Evolutionary conservation across 2,797 vertebrate species (phyloP).

Genomic region (Dromococcyx pavoninus): DNA sequence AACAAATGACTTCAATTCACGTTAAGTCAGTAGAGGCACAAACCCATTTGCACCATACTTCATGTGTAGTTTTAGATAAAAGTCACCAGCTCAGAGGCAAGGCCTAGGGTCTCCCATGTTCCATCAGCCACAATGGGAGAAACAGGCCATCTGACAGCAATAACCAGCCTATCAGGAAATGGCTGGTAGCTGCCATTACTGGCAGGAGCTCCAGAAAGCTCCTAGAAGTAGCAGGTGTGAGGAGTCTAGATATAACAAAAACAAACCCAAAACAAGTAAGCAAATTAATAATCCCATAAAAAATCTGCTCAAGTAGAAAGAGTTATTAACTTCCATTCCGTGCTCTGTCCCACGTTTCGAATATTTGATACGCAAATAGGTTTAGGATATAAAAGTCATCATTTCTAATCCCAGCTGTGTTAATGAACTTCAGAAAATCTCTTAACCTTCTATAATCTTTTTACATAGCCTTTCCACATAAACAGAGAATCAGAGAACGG

Average conservation of each 20-base stretch:
- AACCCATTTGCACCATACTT: not conserved
- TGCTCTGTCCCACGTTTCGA: not conserved
- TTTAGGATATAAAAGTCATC: not conserved
- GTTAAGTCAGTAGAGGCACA: not conserved
- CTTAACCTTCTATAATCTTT: not conserved
- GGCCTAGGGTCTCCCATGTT: not conserved
- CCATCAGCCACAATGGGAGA: not conserved
- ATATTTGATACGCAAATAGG: not conserved
- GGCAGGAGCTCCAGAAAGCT: not conserved
- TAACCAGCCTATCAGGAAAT: not conserved
- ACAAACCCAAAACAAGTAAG: not conserved
- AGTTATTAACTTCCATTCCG: not conserved
- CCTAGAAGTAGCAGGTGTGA: not conserved
- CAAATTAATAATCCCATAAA: not conserved
- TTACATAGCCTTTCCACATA: not conserved
- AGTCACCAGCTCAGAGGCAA: fast-evolving
- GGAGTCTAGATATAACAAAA: not conserved
- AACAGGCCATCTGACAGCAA: not conserved
- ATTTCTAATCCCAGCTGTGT: not conserved
- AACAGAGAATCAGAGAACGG: not conserved
- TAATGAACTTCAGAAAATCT: not conserved
- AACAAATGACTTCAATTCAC: not conserved
- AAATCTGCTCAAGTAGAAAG: fast-evolving
- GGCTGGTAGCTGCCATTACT: not conserved
- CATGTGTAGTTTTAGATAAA: not conserved